These are phyloP conservation scores for Netelia virgata DNA, from an alignment of 2,888 invertebrate genomes.

Conservation along the genomic window DNA sequence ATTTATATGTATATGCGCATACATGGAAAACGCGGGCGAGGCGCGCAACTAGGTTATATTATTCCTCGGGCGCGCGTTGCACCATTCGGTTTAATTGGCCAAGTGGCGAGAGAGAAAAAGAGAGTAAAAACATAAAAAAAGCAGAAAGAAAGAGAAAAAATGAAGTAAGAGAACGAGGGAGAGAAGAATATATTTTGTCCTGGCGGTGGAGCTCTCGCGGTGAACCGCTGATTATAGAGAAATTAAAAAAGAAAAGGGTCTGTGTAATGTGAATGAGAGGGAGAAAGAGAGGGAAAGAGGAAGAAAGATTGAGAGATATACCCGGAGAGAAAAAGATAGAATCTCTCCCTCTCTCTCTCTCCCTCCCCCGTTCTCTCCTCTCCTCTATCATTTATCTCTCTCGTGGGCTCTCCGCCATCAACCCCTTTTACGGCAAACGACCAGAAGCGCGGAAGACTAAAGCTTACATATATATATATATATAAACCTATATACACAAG, in stretches of 20 bases:
- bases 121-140: conserved; percentile 48
- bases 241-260: conserved; percentile 51
- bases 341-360: conserved; percentile 10
- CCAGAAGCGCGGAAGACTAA: conserved; percentile 36
- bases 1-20: neutral
- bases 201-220: conserved; percentile 45
- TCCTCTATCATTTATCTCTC: conserved; percentile 34
- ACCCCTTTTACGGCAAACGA: conserved; percentile 52
- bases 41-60: conserved; percentile 80
- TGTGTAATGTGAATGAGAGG: conserved; percentile 2
- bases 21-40: conserved; percentile 65
- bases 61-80: conserved; percentile 75
- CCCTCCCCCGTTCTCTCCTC: neutral
- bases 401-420: conserved; percentile 31
- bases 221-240: conserved; percentile 66
- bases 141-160: conserved; percentile 59
- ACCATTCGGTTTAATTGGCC: conserved; percentile 81
- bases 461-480: conserved; percentile 3
- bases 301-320: conserved; percentile 10
- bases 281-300: conserved; percentile 1
- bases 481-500: conserved; percentile 18
- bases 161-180: conserved; percentile 25
- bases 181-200: conserved; percentile 50
- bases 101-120: conserved; percentile 47
- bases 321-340: neutral